Base-by-base conservation (phyloP, 1,140 invertebrate species). In the Drosophila ogumai region DNA sequence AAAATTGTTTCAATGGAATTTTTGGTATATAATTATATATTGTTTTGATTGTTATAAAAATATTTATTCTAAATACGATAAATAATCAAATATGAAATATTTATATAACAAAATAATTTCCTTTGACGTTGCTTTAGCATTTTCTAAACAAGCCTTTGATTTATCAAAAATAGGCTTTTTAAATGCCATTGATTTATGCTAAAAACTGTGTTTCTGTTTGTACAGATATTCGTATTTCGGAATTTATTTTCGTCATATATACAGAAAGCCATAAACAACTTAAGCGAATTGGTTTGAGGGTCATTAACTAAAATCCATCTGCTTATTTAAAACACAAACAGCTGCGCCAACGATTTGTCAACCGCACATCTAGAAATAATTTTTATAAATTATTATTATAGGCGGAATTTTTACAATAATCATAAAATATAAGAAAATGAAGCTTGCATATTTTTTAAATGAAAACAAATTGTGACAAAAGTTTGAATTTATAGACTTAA, bases 301-400 rank as follows among this genome's bases (percentile, higher is more conserved):
- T 82, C 80, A 88, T 88, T 88, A 88, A 90, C 72, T 80, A 77
- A 88, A 88, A 90, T 90, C 84, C 77, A 78, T 49, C 68, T 56
- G 65, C 76, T 87, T 88, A 88, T 87, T 80, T 84, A 41, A 84
- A 84, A 84, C 85, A 80, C 73, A 77, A 90, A 66, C 84, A 88
- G 84, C 84, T 88, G 84, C 66, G 85, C 80, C 84, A 88, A 74
- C 84, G 88, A 88, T 88, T 88, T 88, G 84, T 88, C 84, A 88
- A 75, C 68, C 74, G 40, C 44, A 44, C 22, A 60, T 38, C 19
- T 36, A 54, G 44, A 58, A 34, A 57, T 36, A 40, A 49, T n/a
- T 52, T 41, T 19, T 52, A 59, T 49, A 60, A 55, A 57, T 59
- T 60, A 56, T 61, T 50, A 38, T 13, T 52, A 15, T 59, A 56